Base-by-base conservation (phyloP, 2,113 vertebrate genomes). In the Oncorhynchus gorbuscha region DNA sequence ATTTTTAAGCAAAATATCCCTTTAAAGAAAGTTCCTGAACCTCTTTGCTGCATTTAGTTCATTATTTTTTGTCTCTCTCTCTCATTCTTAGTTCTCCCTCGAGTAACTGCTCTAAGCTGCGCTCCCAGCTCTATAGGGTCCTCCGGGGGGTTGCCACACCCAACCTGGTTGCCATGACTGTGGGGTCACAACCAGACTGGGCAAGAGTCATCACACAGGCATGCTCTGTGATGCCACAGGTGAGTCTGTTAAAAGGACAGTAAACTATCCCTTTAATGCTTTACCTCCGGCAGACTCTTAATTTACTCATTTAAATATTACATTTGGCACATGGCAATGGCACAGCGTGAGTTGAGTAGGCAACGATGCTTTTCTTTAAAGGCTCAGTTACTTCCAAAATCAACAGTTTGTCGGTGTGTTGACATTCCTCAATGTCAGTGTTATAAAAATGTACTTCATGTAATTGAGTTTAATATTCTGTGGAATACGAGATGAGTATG, bases 151-250 rank as follows among this genome's bases (percentile, higher is more conserved):
- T 48, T 1, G 45, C 71, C 3, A 32, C 82, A 72, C 92, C 93
- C 1, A 85, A 91, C 5, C 76, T 76, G 6, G 78, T 94, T 0
- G 90, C 91, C 79, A 94, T 94, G 92, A 93, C 86, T 55, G 84
- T 30, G 0, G 93, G 89, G 4, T 78, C 86, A 22, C 76, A 87
- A 24, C 89, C 87, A 1, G 80, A 85, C 70, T 92, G 90, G 91
- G 86, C 89, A 0, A 82, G 83, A 80, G 90, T 93, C 69, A 70
- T 93, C 66, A 67, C 48, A 4, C 80, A 92, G 62, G 82, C 87
- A 30, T 94, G 93, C 77, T 74, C 80, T 0, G 14, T 79, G 61
- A 64, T 72, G 32, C 22, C 68, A 65, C 49, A 88, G 85, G 92
- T 94, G 69, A 79, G 49, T 70, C 12, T 55, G 51, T 55, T 55